These are phyloP conservation scores for Stigmatopora nigra DNA, from an alignment of 2,113 vertebrate species.

Conservation along the genomic window DNA sequence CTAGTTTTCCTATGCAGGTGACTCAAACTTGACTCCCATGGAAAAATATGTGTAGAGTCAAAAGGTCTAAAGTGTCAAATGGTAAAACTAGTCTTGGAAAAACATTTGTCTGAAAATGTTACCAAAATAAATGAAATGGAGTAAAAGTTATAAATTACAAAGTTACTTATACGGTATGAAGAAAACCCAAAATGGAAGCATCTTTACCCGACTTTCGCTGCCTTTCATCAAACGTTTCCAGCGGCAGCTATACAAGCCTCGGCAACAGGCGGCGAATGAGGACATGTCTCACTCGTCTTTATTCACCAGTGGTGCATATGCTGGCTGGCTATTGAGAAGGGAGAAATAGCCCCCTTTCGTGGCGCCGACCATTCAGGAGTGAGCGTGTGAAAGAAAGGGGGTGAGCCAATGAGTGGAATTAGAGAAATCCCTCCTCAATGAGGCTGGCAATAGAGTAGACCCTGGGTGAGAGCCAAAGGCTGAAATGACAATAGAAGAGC, in stretches of 20 bases:
- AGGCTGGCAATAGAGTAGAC: conserved; percentile 8
- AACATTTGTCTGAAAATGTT: too few relatives aligned
- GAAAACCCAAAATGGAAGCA: not conserved
- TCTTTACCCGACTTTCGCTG: conserved; percentile 40
- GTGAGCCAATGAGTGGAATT: conserved; percentile 11
- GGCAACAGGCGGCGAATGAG: conserved; percentile 17
- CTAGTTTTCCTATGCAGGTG: too few relatives aligned
- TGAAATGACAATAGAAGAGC: not conserved
- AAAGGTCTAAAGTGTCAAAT: too few relatives aligned
- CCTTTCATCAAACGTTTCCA: conserved; percentile 19
- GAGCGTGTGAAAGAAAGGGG: not conserved
- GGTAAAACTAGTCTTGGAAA: too few relatives aligned
- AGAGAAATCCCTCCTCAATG: conserved; percentile 36
- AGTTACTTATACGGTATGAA: too few relatives aligned
- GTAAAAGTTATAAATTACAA: too few relatives aligned
- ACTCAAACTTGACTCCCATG: too few relatives aligned
- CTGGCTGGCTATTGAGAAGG: conserved; percentile 4
- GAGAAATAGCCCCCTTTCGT: conserved; percentile 15
- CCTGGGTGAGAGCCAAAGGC: not conserved
- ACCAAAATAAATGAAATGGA: too few relatives aligned
- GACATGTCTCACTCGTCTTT: conserved; percentile 33
- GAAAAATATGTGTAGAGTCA: too few relatives aligned
- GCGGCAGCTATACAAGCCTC: conserved; percentile 62
- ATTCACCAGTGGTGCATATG: not conserved
- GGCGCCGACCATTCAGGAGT: conserved; percentile 10